Base-by-base conservation (phyloP, 2,888 invertebrate species). In the Lasioglossum figueresi region DNA sequence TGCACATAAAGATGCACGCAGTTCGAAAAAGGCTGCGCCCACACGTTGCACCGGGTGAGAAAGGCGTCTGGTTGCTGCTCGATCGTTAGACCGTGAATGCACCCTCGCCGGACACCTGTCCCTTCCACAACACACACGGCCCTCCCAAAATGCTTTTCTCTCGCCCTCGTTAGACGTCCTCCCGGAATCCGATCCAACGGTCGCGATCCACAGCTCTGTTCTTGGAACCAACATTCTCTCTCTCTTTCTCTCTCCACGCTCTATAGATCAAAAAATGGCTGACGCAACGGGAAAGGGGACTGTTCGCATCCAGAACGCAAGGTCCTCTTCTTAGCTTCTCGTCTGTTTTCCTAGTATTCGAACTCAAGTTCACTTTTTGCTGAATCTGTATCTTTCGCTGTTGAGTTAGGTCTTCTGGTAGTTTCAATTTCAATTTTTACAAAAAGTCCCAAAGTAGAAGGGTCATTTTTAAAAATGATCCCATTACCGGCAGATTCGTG, bases 31-130 rank as follows among this genome's bases (percentile, higher is more conserved):
- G 77, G 76, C 75, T 66, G 70, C 80, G 84, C 82, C 89, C 79
- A 70, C 80, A 72, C 79, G 84, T 77, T 79, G 86, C 73, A 83
- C 45, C 79, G 76, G 4, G 78, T 23, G 79, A 71, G 74, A 82
- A 76, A 84, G 80, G 83, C 88, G 85, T 88, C 89, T 82, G 89
- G 88, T 86, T 83, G 83, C 89, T 72, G 68, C 12, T 84, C 76
- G 88, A 84, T 86, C 91, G 90, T 89, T 89, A 88, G 90, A 90
- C 90, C 90, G 89, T 91, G 91, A 91, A 90, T 82, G 84, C 88
- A 90, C 89, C 91, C 92, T 90, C 91, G 87, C 88, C 88, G 88
- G 89, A 89, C 92, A 92, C 92, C 92, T 91, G 92, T 91, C 92
- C 89, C 86, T 86, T 89, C 85, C 88, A 84, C 78, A 73, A 34